These are phyloP conservation scores for Agriopis aurantiaria DNA, from an alignment of 2,888 invertebrate genomes.

Conservation along the genomic window DNA sequence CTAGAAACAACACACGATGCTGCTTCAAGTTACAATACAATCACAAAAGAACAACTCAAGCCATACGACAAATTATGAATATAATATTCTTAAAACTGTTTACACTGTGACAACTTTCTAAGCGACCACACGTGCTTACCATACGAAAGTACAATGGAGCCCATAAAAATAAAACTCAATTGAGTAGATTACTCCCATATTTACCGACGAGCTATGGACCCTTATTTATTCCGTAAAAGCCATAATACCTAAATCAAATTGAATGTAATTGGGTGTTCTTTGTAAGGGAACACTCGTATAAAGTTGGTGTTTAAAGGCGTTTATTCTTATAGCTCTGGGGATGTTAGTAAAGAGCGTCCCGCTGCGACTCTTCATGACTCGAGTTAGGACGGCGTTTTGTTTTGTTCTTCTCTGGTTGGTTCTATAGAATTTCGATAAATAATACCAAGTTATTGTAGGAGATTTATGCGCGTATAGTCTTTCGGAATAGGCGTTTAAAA, in stretches of 20 bases:
- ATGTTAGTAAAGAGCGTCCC: constrained; percentile 31
- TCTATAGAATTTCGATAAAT: constrained; percentile 26
- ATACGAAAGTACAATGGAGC: constrained; percentile 14
- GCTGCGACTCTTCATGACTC: constrained; percentile 29
- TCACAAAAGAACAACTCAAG: constrained; percentile 1
- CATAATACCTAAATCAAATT: constrained; percentile 42
- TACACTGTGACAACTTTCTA: constrained; percentile 28
- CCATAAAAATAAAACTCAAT: constrained; percentile 33
- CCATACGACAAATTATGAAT: constrained; percentile 7
- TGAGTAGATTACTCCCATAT: constrained; percentile 34
- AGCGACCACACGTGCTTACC: constrained; percentile 23
- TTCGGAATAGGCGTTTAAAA: constrained; percentile 6
- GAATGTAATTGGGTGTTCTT: constrained; percentile 44
- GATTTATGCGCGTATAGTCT: constrained; percentile 19
- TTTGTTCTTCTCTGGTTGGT: not conserved
- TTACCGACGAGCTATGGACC: constrained; percentile 28
- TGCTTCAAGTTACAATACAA: not conserved
- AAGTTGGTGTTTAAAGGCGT: constrained; percentile 34
- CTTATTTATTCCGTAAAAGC: constrained; percentile 32
- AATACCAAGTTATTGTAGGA: constrained; percentile 11
- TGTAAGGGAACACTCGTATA: constrained; percentile 36
- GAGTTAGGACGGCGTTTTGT: constrained; percentile 4
- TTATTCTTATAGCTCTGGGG: constrained; percentile 21
- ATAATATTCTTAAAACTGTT: constrained; percentile 20
- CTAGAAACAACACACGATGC: not conserved